Conservation (phyloP, 2,888 invertebrate species). For the Macrosoma leucophasiata region DNA sequence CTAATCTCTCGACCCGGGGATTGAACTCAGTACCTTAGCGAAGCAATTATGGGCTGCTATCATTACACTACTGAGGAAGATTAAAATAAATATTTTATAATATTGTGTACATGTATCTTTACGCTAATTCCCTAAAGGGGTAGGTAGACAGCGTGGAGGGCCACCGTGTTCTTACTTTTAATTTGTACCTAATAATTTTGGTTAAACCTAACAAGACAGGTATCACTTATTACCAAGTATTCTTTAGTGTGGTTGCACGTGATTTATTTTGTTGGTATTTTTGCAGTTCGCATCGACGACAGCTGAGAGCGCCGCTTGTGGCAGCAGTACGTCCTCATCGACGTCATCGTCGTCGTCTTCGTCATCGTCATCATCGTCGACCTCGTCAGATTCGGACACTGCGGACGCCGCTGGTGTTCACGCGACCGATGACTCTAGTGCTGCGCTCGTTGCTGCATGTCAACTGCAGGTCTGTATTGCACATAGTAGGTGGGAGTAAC, state of each 20-base stretch:
- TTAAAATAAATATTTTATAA: no score
- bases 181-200: neutral
- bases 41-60: no score
- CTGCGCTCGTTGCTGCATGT: conserved; percentile 73
- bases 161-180: neutral
- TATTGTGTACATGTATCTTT: no score
- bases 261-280: no score
- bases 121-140: conserved; percentile 33
- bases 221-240: conserved; percentile 5
- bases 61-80: no score
- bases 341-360: conserved; percentile 60
- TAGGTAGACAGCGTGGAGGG: conserved; percentile 22
- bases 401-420: conserved; percentile 61
- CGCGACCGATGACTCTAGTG: conserved; percentile 69
- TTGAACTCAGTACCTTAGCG: no score
- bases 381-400: conserved; percentile 64
- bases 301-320: conserved; percentile 54
- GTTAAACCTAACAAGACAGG: neutral
- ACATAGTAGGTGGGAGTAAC: no score
- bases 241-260: neutral
- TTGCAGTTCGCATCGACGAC: conserved; percentile 58
- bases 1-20: no score
- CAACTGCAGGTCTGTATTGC: conserved; percentile 63
- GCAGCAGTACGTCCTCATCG: conserved; percentile 64
- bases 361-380: conserved; percentile 64